phyloP scores from a whole-genome alignment of 2,797 vertebrate genomes.

The Premnoplex brunnescens region DNA sequence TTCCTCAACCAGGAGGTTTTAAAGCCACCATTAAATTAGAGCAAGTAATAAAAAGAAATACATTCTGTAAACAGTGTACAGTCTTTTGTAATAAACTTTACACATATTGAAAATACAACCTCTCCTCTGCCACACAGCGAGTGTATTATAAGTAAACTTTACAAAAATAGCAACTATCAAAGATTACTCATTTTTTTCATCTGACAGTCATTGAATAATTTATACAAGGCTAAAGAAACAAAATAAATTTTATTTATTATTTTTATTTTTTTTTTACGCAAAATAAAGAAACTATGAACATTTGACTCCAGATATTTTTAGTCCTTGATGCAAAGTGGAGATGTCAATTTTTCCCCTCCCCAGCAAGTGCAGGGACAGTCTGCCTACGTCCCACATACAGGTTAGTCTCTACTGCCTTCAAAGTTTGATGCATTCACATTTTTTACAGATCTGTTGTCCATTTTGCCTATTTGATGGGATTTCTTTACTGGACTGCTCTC shows the following conservation, averaged over 20 bases:
- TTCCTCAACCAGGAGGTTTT: constrained; percentile 76
- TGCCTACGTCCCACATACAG: constrained; percentile 76
- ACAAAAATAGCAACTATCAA: constrained; percentile 84
- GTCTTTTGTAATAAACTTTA: constrained; percentile 71
- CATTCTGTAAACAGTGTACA: constrained; percentile 80
- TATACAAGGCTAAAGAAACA: constrained; percentile 83
- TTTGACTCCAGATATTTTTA: constrained; percentile 75
- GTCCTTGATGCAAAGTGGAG: constrained; percentile 73
- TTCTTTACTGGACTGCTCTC: constrained; percentile 80
- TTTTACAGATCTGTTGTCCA: constrained; percentile 91
- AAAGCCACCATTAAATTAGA: constrained; percentile 73
- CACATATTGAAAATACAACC: constrained; percentile 72
- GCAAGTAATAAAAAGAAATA: constrained; percentile 75
- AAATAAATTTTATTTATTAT: constrained; percentile 82
- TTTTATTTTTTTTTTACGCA: constrained; percentile 81
- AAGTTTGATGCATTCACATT: constrained; percentile 81
- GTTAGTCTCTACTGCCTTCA: constrained; percentile 84
- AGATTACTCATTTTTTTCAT: constrained; percentile 71
- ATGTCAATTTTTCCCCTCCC: constrained; percentile 62
- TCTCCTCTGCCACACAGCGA: constrained; percentile 63
- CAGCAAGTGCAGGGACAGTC: constrained; percentile 16
- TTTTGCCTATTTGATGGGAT: constrained; percentile 86
- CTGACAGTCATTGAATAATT: constrained; percentile 80
- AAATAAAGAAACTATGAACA: constrained; percentile 84
- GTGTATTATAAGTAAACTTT: constrained; percentile 69